These are phyloP conservation scores for Chionomys nivalis DNA, from an alignment of 2,113 vertebrate species.

Conservation along the genomic window DNA sequence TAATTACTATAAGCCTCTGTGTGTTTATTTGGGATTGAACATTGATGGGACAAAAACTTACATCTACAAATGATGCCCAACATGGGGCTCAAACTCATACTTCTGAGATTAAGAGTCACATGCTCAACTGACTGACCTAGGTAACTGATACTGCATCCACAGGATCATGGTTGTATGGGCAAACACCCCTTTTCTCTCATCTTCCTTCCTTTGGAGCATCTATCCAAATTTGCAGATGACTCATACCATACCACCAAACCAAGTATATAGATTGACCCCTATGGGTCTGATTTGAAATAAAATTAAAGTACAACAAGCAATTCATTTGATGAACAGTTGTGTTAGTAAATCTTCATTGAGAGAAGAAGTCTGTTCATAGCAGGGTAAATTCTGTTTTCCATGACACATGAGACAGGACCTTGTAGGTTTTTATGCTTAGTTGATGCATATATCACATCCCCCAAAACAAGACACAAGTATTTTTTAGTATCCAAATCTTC, in stretches of 20 bases:
- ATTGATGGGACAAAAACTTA: too few relatives aligned
- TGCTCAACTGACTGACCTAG: too few relatives aligned
- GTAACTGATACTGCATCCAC: accelerated
- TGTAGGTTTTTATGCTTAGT: background rate
- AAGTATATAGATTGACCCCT: background rate
- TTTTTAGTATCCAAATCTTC: background rate
- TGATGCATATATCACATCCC: background rate
- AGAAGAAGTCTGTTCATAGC: background rate
- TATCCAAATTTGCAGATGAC: background rate
- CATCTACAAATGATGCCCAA: too few relatives aligned
- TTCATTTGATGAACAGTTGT: background rate
- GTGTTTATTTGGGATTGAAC: too few relatives aligned
- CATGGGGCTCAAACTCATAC: too few relatives aligned
- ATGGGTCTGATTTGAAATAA: background rate
- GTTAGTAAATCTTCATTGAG: background rate
- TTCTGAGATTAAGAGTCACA: too few relatives aligned
- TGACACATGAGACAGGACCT: background rate
- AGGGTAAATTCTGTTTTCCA: background rate
- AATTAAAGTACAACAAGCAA: background rate
- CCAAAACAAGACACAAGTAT: background rate
- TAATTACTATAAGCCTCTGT: too few relatives aligned
- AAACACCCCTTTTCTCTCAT: accelerated
- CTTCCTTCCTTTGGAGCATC: background rate
- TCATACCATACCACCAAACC: background rate
- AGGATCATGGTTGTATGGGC: background rate